Evolutionary conservation across 2,113 vertebrate species (phyloP), one percentile per base, ranked within the genome.

Genomic region (Coptodon bakossiorum): DNA sequence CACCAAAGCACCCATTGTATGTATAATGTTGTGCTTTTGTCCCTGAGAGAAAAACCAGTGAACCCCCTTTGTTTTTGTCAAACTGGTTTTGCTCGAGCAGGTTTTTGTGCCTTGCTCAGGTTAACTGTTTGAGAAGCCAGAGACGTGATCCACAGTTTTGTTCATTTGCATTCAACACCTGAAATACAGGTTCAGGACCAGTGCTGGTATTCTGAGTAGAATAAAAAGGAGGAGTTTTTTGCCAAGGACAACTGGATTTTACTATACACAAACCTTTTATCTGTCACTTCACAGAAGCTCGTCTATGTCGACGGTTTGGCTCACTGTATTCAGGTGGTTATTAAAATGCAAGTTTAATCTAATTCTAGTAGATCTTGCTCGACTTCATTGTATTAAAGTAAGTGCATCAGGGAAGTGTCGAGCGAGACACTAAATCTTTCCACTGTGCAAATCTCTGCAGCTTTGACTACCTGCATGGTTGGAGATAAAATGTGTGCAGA

Each of bases 131-230:
- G 27, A 81, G 52, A 68, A 38, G 56, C 24, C 68, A 17, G 24
- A 87, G 76, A 85, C 19, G 1, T 9, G 43, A 79, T 80, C 6
- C 27, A 71, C 43, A 57, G 34, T 82, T 81, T 27, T 59, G 61
- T 82, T 87, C 53, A 84, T 90, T 93, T 87, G 71, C 84, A 71
- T 89, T 85, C 50, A 24, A 63, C 71, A 94, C 90, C 68, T 80
- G 94, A 91, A 93, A 87, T 87, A 88, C 91, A 61, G 86, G 93
- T 93, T 92, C 57, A 34, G 66, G 31, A 38, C n/a, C n/a, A 9
- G n/a, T 85, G 11, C 40, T 90, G 83, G 9, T 90, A 29, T 86
- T 86, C 50, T 53, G 34, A 87, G 88, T 5, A 19, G 63, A 34
- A 31, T 61, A 63, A 43, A 82, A 76, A 3, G 22, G 48, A 27